Evolutionary conservation across 2,888 invertebrate species (phyloP).

Genomic region (Vesta saturnalis): DNA sequence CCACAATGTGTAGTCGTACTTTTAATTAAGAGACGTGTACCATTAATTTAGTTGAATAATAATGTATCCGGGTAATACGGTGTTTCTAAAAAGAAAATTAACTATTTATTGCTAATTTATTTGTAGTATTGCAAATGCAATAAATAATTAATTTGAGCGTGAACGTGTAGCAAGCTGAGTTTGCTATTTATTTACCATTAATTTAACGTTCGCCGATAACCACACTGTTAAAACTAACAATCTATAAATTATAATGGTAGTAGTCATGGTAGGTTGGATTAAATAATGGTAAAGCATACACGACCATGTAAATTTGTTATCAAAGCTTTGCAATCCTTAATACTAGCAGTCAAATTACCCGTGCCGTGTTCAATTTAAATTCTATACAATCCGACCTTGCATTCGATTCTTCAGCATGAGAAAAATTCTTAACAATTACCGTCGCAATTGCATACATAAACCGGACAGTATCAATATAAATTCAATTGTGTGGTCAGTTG

Average conservation of each 20-base stretch:
- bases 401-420: background rate
- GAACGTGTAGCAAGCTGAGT: background rate
- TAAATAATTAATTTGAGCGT: too few relatives aligned
- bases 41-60: too few relatives aligned
- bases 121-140: too few relatives aligned
- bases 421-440: conserved; percentile 12
- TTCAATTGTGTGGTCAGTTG: conserved; percentile 36
- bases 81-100: too few relatives aligned
- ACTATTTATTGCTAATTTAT: too few relatives aligned
- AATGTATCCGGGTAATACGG: too few relatives aligned
- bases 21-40: too few relatives aligned
- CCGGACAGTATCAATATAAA: conserved; percentile 28
- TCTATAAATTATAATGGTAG: background rate
- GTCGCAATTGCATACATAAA: conserved; percentile 18
- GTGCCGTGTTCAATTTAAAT: conserved; percentile 1
- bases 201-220: conserved; percentile 6
- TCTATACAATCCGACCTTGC: conserved; percentile 12
- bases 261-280: background rate
- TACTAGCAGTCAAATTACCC: conserved; percentile 2
- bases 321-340: conserved; percentile 8
- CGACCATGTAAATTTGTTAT: background rate
- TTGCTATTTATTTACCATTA: background rate
- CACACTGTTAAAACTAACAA: background rate
- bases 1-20: too few relatives aligned
- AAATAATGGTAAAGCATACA: background rate